These are phyloP conservation scores for Sminthurides bifidus DNA, from an alignment of 1,140 invertebrate genomes.

Conservation along the genomic window DNA sequence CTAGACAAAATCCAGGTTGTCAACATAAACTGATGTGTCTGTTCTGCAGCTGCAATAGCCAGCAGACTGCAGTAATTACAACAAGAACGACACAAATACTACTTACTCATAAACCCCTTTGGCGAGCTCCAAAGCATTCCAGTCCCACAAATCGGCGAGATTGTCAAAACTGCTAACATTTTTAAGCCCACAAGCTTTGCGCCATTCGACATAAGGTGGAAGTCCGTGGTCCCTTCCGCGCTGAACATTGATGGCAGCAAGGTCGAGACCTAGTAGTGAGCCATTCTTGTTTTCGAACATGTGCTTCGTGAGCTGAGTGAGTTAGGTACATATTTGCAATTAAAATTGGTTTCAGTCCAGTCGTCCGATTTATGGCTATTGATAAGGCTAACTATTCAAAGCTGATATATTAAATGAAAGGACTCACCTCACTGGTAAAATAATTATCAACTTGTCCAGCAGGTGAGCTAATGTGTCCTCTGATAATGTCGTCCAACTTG, in stretches of 20 bases:
- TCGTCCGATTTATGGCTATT: background rate
- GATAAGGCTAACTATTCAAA: background rate
- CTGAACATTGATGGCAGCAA: conserved; percentile 41
- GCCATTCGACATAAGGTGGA: conserved; percentile 61
- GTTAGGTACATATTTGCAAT: background rate
- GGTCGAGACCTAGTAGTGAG: conserved; percentile 40
- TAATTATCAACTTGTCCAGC: conserved; percentile 56
- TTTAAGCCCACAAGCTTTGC: conserved; percentile 53
- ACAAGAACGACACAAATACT: background rate
- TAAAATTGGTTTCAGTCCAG: background rate
- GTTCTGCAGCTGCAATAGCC: background rate
- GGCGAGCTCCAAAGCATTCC: conserved; percentile 48
- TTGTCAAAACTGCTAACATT: conserved; percentile 36
- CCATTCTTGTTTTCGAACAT: conserved; percentile 50
- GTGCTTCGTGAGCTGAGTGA: conserved; percentile 53
- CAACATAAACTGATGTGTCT: background rate
- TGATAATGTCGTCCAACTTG: conserved; percentile 48
- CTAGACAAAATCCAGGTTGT: background rate
- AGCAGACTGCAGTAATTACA: background rate
- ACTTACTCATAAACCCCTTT: conserved; percentile 50
- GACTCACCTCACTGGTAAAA: conserved; percentile 51
- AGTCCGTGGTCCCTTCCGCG: conserved; percentile 78
- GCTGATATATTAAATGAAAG: background rate
- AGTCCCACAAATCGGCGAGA: conserved; percentile 44
- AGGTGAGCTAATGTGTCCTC: conserved; percentile 49